A percentile compares a stretch with the other conserved stretches of the same genome.
phyloP scores from a whole-genome alignment of 2,888 invertebrate genomes.

The Dione juno region DNA sequence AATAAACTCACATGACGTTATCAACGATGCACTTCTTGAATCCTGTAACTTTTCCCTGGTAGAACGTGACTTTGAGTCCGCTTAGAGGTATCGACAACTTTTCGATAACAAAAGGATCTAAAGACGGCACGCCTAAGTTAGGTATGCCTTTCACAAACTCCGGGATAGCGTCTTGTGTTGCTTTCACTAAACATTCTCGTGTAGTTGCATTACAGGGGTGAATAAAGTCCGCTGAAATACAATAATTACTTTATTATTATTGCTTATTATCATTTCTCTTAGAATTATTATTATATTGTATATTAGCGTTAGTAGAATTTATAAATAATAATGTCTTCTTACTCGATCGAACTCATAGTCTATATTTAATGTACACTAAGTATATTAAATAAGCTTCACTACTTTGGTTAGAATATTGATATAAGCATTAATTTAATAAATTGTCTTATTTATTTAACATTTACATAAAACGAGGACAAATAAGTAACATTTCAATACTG shows the following conservation, averaged over 20 bases:
- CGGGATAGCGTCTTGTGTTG: slow-evolving; percentile 71
- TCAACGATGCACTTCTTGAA: slow-evolving; percentile 72
- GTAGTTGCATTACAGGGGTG: slow-evolving; percentile 69
- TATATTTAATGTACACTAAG: neutral
- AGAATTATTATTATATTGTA: neutral
- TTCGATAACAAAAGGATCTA: slow-evolving; percentile 75
- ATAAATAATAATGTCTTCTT: no score
- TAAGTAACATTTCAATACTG: slow-evolving; percentile 10
- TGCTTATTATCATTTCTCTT: neutral
- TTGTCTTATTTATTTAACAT: neutral
- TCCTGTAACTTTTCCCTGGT: slow-evolving; percentile 70
- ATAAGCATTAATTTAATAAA: slow-evolving; percentile 1
- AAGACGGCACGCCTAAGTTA: slow-evolving; percentile 56
- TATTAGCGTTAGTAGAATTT: no score
- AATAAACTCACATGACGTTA: slow-evolving; percentile 66
- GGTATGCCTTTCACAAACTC: slow-evolving; percentile 72
- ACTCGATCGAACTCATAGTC: neutral
- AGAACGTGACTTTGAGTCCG: slow-evolving; percentile 72
- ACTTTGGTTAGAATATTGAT: neutral
- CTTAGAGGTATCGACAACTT: slow-evolving; percentile 66
- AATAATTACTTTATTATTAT: slow-evolving; percentile 22
- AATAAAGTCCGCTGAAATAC: slow-evolving; percentile 70
- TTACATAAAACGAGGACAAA: slow-evolving; percentile 14
- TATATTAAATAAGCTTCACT: neutral
- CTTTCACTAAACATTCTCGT: slow-evolving; percentile 62